Evolutionary conservation across 2,797 vertebrate genomes (phyloP), one percentile per base, ranked within the genome.

Genomic region (Odontamblyopus lacepedii): DNA sequence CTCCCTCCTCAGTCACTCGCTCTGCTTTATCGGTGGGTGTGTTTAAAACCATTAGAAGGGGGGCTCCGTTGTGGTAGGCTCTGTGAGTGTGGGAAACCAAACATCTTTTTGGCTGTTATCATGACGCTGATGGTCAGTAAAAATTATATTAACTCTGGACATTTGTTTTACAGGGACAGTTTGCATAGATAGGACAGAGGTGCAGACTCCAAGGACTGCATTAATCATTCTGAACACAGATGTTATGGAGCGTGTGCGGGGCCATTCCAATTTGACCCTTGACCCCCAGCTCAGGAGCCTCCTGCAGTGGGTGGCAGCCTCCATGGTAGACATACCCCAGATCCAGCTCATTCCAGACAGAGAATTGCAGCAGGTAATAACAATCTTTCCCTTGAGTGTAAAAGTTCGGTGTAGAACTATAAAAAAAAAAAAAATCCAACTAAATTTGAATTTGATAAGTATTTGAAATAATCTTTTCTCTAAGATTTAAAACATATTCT

Each of bases 261-360:
- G 96, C 69, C 88, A 87, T 0, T 96, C 95, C 6, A 88, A 95
- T 50, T 81, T 50, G 57, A 73, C 89, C 53, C 86, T 94, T 2
- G 95, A 98, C 83, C 92, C 90, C 0, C 97, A 99, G 80, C 90
- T 99, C 70, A 92, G 95, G 88, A 92, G 91, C 80, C 87, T 94
- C 73, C 94, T 99, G 76, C 98, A 98, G 87, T 99, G 97, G 97
- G 93, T 94, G 2, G 94, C 95, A 0, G 96, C 96, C 77, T 99
- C 98, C 51, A 95, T 98, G 83, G 92, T 89, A 2, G 96, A 96
- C 57, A 75, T 96, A 64, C 83, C 94, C n/a, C 89, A 93, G 60
- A 91, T 99, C 78, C 93, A 93, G 78, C 94, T 98, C 67, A 87
- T 78, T 16, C 92, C 94, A 2, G 92, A 94, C 68, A 90, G 89